Evolutionary conservation across 2,113 vertebrate species (phyloP), one percentile per base, ranked within the genome.

Genomic region (Amia ocellicauda): DNA sequence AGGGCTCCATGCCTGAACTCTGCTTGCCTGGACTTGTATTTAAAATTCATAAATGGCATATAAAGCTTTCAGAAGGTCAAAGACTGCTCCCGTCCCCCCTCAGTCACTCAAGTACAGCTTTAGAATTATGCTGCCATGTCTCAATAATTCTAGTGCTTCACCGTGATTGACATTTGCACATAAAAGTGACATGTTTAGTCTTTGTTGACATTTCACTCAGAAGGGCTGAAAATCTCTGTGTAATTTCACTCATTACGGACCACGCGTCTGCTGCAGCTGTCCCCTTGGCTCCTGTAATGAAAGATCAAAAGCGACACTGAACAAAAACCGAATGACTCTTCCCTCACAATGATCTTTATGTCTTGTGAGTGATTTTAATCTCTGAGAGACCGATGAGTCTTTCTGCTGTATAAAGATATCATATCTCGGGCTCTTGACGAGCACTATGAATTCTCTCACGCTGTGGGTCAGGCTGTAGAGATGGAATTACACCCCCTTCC

Each of bases 301-400:
- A 75, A 72, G 63, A 84, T 82, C 31, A 52, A 69, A 75, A 74
- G 62, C 62, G 69, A 83, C 79, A 82, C 71, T 59, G 71, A 68
- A 71, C 55, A 45, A n/a, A 41, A 76, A 69, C 64, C 51, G 63
- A 68, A 72, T 61, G 66, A 70, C 70, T 69, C 61, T 49, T 58
- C 63, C 55, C 76, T 72, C 74, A 61, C 77, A n/a, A n/a, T 83
- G 79, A 84, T 84, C 76, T 86, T 82, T 79, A 75, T 80, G 74
- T 80, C 77, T 74, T 62, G 59, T 74, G 68, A 61, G 54, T 79
- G 74, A 74, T 72, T 74, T 64, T 60, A 78, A 67, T 78, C 72
- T 64, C 70, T n/a, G n/a, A n/a, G n/a, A n/a, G n/a, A n/a, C n/a
- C n/a, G n/a, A n/a, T n/a, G n/a, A n/a, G n/a, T 74, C 72, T 82